phyloP scores from a whole-genome alignment of 2,888 invertebrate species.

The Spatulosminthurus flaviceps region DNA sequence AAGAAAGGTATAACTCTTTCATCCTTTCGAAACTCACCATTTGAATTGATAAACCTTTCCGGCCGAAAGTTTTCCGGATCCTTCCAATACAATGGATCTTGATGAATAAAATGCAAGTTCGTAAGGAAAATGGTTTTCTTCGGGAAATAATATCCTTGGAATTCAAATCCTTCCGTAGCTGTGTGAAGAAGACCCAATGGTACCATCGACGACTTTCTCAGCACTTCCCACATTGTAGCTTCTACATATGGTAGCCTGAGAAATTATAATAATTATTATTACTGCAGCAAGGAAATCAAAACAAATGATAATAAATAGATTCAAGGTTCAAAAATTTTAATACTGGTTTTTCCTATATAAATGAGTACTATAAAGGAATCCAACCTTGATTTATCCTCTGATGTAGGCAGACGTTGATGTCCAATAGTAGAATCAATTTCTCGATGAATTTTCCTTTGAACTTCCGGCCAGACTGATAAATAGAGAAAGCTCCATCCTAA shows the following conservation, averaged over 20 bases:
- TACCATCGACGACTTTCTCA: constrained; percentile 57
- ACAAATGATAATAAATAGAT: too few relatives aligned
- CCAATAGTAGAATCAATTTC: constrained; percentile 48
- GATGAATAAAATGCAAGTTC: constrained; percentile 57
- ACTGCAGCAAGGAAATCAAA: too few relatives aligned
- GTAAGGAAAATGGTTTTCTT: constrained; percentile 58
- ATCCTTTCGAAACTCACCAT: constrained; percentile 58
- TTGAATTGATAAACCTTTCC: constrained; percentile 52
- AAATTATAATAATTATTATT: background rate
- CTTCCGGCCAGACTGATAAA: constrained; percentile 46
- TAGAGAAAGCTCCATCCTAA: constrained; percentile 48
- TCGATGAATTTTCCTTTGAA: constrained; percentile 46
- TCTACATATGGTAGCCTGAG: constrained; percentile 54
- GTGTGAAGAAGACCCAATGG: constrained; percentile 56
- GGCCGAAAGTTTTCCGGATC: constrained; percentile 59
- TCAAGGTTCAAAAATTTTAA: background rate
- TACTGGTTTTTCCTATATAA: background rate
- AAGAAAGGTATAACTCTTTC: constrained; percentile 63
- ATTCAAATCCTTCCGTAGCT: constrained; percentile 55
- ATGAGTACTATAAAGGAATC: background rate
- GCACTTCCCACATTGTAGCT: constrained; percentile 58
- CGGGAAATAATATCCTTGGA: constrained; percentile 56
- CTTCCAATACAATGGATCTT: constrained; percentile 56
- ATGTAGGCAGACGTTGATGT: constrained; percentile 19
- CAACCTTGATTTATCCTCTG: constrained; percentile 34